A percentile compares a stretch with the other conserved stretches of the same genome.
Evolutionary conservation across 1,140 invertebrate genomes (phyloP).

Genomic region (Musca vetustissima): DNA sequence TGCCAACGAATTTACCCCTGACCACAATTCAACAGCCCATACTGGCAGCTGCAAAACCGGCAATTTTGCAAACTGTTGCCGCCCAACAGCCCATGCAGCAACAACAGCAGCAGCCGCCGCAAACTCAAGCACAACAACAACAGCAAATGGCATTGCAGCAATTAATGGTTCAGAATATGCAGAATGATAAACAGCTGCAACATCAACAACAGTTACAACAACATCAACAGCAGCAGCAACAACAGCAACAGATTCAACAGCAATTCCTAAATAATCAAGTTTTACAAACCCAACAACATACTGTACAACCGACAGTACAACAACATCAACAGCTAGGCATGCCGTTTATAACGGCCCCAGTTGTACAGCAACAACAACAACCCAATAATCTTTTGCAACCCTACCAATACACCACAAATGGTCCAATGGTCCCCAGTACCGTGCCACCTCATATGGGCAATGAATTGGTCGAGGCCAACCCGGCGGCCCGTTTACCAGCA

Average conservation of each 20-base stretch:
- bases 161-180: not conserved
- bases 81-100: slow-evolving; percentile 38
- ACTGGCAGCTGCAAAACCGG: too few species aligned
- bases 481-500: not conserved
- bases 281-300: slow-evolving; percentile 33
- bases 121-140: too few species aligned
- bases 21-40: too few species aligned
- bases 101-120: slow-evolving; percentile 35
- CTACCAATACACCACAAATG: too few species aligned
- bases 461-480: not conserved
- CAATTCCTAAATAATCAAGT: slow-evolving; percentile 15
- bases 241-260: not conserved
- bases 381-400: too few species aligned
- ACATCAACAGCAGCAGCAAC: slow-evolving; percentile 30
- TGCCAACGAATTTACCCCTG: too few species aligned
- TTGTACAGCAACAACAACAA: not conserved
- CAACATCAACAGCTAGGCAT: slow-evolving; percentile 30
- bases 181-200: slow-evolving; percentile 8
- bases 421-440: too few species aligned
- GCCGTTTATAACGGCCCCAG: not conserved
- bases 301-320: too few species aligned
- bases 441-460: too few species aligned
- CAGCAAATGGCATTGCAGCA: not conserved
- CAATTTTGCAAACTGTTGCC: slow-evolving; percentile 21
- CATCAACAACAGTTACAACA: slow-evolving; percentile 31